These are phyloP conservation scores for Crotalus tigris DNA, from an alignment of 2,113 vertebrate species.

Conservation along the genomic window DNA sequence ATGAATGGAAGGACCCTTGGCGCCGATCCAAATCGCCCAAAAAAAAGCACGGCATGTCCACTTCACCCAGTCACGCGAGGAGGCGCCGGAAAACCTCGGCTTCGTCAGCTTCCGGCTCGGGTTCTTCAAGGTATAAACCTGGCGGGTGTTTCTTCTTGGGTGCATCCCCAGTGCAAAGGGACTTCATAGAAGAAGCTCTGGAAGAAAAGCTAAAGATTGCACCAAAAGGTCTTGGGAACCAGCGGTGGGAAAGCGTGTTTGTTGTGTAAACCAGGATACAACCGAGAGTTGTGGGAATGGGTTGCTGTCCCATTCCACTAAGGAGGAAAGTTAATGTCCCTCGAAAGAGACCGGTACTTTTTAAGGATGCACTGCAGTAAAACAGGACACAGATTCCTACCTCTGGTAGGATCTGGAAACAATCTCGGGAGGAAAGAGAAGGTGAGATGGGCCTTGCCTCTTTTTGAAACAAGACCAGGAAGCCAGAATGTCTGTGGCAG, in stretches of 20 bases:
- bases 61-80: constrained; percentile 84
- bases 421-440: not conserved
- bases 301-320: too few relatives aligned
- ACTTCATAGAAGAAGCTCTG: not conserved
- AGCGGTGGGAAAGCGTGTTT: not conserved
- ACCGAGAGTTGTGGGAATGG: not conserved
- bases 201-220: not conserved
- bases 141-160: too few relatives aligned
- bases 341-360: too few relatives aligned
- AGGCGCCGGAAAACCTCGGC: constrained; percentile 86
- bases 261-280: not conserved
- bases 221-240: not conserved
- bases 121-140: constrained; percentile 86
- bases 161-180: not conserved
- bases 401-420: not conserved
- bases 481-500: not conserved
- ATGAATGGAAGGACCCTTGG: constrained; percentile 99
- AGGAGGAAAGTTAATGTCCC: not conserved
- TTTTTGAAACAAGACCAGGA: not conserved
- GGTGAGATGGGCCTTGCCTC: not conserved
- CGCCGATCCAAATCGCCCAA: constrained; percentile 97
- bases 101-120: constrained; percentile 88
- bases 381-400: not conserved
- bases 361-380: not conserved
- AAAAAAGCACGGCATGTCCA: constrained; percentile 77